A percentile compares a stretch with the other conserved stretches of the same genome.
These are phyloP conservation scores for Drosophila tani DNA, from an alignment of 1,140 invertebrate species.

Conservation along the genomic window DNA sequence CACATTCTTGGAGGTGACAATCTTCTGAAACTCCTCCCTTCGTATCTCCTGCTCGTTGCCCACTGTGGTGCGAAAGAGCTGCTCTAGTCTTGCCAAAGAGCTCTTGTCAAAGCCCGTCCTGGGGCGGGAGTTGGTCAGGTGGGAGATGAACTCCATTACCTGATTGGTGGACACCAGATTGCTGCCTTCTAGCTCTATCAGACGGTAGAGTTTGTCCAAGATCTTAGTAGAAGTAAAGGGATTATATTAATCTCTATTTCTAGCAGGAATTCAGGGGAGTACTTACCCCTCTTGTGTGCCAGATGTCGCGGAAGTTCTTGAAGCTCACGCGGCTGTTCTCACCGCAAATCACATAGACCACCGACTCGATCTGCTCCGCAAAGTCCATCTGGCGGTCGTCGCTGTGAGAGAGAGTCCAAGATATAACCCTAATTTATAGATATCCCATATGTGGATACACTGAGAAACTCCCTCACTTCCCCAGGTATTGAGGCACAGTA, in stretches of 20 bases:
- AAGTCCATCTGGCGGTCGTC: slow-evolving; percentile 93
- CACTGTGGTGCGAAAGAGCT: slow-evolving; percentile 93
- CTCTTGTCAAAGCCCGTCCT: slow-evolving; percentile 91
- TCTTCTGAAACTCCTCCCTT: slow-evolving; percentile 95
- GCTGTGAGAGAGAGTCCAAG: slow-evolving; percentile 85
- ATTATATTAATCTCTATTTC: neutral
- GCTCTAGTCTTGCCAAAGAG: slow-evolving; percentile 92
- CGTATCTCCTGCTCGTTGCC: slow-evolving; percentile 94
- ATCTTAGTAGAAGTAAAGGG: slow-evolving; percentile 86
- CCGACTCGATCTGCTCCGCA: slow-evolving; percentile 93
- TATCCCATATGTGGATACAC: slow-evolving; percentile 12
- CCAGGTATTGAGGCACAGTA: neutral
- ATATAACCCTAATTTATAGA: slow-evolving; percentile 16
- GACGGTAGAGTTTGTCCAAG: slow-evolving; percentile 91
- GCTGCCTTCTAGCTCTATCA: slow-evolving; percentile 91
- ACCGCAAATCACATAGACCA: slow-evolving; percentile 92
- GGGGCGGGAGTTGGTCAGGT: slow-evolving; percentile 90
- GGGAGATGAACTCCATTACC: slow-evolving; percentile 93
- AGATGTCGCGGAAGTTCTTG: slow-evolving; percentile 90
- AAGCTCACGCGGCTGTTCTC: slow-evolving; percentile 89
- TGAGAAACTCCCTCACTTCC: neutral
- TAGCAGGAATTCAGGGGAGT: no score
- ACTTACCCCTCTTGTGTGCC: slow-evolving; percentile 93
- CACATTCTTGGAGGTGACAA: slow-evolving; percentile 97
- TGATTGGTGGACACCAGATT: slow-evolving; percentile 89